Base-by-base conservation (phyloP, 1,140 invertebrate genomes). In the Orussus abietinus region DNA sequence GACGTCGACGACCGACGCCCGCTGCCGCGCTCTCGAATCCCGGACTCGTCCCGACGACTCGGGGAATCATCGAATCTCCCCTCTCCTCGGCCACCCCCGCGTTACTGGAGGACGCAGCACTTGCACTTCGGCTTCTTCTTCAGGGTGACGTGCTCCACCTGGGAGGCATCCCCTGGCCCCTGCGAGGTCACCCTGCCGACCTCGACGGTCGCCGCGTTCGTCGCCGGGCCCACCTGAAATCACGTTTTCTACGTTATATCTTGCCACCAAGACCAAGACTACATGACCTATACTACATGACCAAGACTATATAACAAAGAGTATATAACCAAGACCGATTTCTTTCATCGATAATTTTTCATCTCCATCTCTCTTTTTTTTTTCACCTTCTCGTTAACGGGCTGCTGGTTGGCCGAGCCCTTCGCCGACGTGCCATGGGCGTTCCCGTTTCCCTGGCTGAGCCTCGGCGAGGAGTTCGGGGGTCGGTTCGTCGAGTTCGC, bases 81-180 rank as follows among this genome's bases (percentile, higher is more conserved):
- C 18, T 38, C 25, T 42, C 34, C n/a, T 25, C 42, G 22, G 14
- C 4, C 18, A 18, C 32, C 38, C 25, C 49, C 49, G 35, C 42
- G 55, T 81, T 88, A 92, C 80, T 90, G 88, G 62, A 91, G 80
- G 47, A 88, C 84, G 75, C 89, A 92, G 77, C 88, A 91, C 68
- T 87, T 85, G 78, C 88, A 90, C 75, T 88, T 90, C 67, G 83
- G 85, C 73, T 92, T 91, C 77, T 92, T 92, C 76, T 91, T 90
- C 53, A 91, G 78, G 55, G 84, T 83, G 43, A 92, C 85, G 64
- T 88, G 86, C 64, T 91, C 88, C 14, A 88, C 84, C 64, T 88
- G 85, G 52, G 80, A 81, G 35, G 84, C 83, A 60, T 88, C 85
- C 45, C 79, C 79, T 1, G 84, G 81, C n/a, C 80, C 77, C 46